These are phyloP conservation scores for Myopa testacea DNA, from an alignment of 2,888 invertebrate species.

Conservation along the genomic window DNA sequence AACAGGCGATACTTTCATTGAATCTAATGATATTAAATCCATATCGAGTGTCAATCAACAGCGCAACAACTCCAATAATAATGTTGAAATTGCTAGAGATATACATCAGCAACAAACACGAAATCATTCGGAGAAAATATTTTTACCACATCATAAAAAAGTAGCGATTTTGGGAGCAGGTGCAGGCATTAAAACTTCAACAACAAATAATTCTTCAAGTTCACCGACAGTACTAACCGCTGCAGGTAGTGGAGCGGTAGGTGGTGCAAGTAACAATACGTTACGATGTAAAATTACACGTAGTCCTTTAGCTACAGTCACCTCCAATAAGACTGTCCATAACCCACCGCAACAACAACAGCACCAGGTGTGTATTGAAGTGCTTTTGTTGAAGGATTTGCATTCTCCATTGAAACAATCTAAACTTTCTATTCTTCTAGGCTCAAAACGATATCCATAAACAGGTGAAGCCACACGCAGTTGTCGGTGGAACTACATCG, in stretches of 20 bases:
- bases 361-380: slow-evolving; percentile 40
- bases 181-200: slow-evolving; percentile 39
- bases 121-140: slow-evolving; percentile 38
- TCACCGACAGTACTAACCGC: slow-evolving; percentile 52
- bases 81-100: slow-evolving; percentile 44
- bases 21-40: slow-evolving; percentile 51
- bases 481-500: slow-evolving; percentile 36
- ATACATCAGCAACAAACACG: slow-evolving; percentile 42
- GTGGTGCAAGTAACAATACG: slow-evolving; percentile 22
- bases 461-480: slow-evolving; percentile 29
- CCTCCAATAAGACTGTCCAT: slow-evolving; percentile 62
- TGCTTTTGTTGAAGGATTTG: background rate
- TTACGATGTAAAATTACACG: slow-evolving; percentile 54
- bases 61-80: slow-evolving; percentile 44
- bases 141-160: slow-evolving; percentile 56
- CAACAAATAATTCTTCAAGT: slow-evolving; percentile 48
- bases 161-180: slow-evolving; percentile 56
- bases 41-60: slow-evolving; percentile 32
- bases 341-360: slow-evolving; percentile 52
- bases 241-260: background rate
- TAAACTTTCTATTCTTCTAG: background rate
- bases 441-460: background rate
- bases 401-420: background rate
- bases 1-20: slow-evolving; percentile 51
- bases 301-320: slow-evolving; percentile 65